Evolutionary conservation across 1,140 invertebrate species (phyloP).

Genomic region (Drosophila seguyi): DNA sequence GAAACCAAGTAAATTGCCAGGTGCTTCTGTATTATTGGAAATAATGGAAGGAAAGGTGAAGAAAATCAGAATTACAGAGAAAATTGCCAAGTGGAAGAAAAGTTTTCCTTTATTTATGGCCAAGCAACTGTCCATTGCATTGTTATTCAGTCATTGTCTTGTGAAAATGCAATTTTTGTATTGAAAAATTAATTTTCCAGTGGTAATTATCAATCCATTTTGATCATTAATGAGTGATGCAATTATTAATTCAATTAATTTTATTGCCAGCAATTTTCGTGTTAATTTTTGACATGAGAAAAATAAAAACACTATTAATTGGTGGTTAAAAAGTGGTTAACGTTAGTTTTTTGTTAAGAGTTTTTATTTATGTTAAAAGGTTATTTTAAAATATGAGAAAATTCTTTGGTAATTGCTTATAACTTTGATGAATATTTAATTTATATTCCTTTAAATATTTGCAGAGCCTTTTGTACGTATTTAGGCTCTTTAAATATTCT

Average conservation of each 20-base stretch:
- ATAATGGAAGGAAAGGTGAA: neutral
- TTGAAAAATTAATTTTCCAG: conserved; percentile 1
- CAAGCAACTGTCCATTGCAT: neutral
- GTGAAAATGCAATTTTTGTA: neutral
- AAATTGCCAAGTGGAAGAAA: neutral
- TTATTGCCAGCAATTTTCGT: neutral
- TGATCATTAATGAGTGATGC: conserved; percentile 1
- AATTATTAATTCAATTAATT: conserved; percentile 19
- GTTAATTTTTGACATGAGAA: neutral
- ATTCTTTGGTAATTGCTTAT: neutral
- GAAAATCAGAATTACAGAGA: neutral
- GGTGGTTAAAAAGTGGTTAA: neutral
- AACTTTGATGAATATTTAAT: neutral
- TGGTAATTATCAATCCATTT: conserved; percentile 15
- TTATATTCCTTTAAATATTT: neutral
- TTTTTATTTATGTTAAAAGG: neutral
- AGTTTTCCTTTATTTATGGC: neutral
- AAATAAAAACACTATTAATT: neutral
- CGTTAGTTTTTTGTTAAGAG: neutral
- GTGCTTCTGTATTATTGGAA: conserved; percentile 5
- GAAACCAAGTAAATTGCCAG: conserved; percentile 14
- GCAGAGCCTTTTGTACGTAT: too few species aligned
- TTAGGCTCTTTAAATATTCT: neutral
- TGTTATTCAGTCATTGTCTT: conserved; percentile 1
- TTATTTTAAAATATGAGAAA: neutral